Percentiles rank a stretch among this genome's conserved stretches.
Conservation (phyloP, 2,113 vertebrate species). For the Pyxicephalus adspersus region DNA sequence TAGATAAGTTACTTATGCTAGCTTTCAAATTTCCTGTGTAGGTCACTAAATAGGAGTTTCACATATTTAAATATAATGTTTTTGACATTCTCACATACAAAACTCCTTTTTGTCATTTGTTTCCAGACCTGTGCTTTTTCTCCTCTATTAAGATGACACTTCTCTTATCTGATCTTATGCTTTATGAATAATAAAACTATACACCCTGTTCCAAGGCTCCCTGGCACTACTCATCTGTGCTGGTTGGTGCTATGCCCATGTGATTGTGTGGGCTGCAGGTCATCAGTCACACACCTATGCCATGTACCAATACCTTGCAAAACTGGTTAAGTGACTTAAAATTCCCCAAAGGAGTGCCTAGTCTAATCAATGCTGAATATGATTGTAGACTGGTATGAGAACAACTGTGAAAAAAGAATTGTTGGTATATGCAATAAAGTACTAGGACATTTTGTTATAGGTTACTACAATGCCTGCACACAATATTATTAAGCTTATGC, state of each 20-base stretch:
- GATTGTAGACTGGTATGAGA: neutral
- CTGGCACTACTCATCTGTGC: slow-evolving; percentile 11
- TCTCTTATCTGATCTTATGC: too few relatives aligned
- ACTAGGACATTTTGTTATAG: too few relatives aligned
- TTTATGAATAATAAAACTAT: neutral
- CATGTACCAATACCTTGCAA: slow-evolving; percentile 26
- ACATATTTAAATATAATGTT: too few relatives aligned
- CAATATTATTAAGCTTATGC: too few relatives aligned
- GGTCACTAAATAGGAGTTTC: too few relatives aligned
- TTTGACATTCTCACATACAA: too few relatives aligned
- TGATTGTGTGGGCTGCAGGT: slow-evolving; percentile 39
- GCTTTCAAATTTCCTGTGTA: too few relatives aligned
- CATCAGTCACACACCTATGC: slow-evolving; percentile 38
- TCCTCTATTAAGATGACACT: neutral
- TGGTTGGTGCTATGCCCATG: slow-evolving; percentile 17
- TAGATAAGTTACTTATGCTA: too few relatives aligned
- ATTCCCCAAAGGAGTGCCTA: slow-evolving; percentile 24
- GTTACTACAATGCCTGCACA: too few relatives aligned
- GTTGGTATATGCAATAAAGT: neutral
- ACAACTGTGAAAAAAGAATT: neutral
- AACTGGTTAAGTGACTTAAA: slow-evolving; percentile 46
- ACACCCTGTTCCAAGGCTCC: slow-evolving; percentile 4
- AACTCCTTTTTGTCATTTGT: too few relatives aligned
- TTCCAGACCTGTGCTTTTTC: neutral
- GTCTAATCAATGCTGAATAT: slow-evolving; percentile 9